Base-by-base conservation (phyloP, 2,113 vertebrate genomes). In the Chamaea fasciata region DNA sequence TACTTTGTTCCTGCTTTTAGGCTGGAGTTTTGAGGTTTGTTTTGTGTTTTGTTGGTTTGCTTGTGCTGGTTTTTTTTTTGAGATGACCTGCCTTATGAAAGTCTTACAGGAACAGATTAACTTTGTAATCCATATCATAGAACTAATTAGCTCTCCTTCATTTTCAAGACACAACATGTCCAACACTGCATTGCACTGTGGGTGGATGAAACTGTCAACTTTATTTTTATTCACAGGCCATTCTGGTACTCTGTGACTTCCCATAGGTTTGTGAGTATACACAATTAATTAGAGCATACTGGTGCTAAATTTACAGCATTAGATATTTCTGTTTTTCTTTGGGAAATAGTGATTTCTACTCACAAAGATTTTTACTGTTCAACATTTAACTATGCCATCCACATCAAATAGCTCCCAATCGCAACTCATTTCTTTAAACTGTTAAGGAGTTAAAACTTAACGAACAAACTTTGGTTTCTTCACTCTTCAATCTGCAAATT, bases 401-500 rank as follows among this genome's bases (percentile, higher is more conserved):
- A 74, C 23, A 87, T 59, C 23, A 19, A 30, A 52, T 5, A 82
- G 28, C 62, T 85, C 67, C 55, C 80, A 60, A 94, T 68, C 20
- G 15, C 60, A 89, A 73, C 30, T 74, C 2, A 57, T 63, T 90
- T 89, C 81, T 87, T 93, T 67, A 64, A 92, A 77, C 39, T 62
- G 30, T 84, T 82, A 88, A 44, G n/a, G 31, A 94, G 62, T 87
- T 86, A 94, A 87, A 91, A 64, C 52, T 89, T 68, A 55, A 95
- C 75, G 64, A 83, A 93, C 28, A 82, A 87, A 47, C 73, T 92
- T 94, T 96, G 95, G 93, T 89, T 80, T 96, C 87, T 92, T 94
- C 64, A 68, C 57, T 92, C 64, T 92, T 92, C 26, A 71, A 55
- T 57, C 59, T 57, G 41, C 62, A 92, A 83, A 60, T 59, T 79